Base-by-base conservation (phyloP, 2,113 vertebrate genomes). In the Crotophaga sulcirostris region DNA sequence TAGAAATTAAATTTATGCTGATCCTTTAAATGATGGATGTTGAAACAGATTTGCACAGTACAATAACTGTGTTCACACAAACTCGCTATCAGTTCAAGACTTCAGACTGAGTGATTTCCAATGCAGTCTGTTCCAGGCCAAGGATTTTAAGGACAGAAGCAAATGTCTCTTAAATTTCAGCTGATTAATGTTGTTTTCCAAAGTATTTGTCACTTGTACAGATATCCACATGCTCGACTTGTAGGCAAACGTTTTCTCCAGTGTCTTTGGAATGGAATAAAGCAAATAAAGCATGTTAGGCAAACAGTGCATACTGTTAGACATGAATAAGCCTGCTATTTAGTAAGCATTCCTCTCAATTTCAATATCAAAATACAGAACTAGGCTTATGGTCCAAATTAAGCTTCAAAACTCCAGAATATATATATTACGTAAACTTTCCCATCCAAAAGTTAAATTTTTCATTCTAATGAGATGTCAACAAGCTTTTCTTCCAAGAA, bases 101-200 rank as follows among this genome's bases (percentile, higher is more conserved):
- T 94, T 94, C 58, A 77, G 54, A 87, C 45, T 95, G 90, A 96
- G 44, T 75, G 90, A 96, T 92, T 98, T 75, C 91, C 93, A 94
- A 6, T 76, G 78, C 69, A 73, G 78, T 91, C 94, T 19, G 84
- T 97, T 98, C 94, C 86, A 95, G 86, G 84, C 79, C 63, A 86
- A 78, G 84, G 85, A 94, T 25, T 54, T 97, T 89, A 95, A 97
- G 72, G 64, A 90, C 72, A 96, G 92, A 96, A 96, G 64, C 77
- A 94, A 97, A 95, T 64, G 42, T n/a, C 81, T 97, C 91, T 83
- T 93, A 73, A 82, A 94, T 95, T 97, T 89, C 56, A 93, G 78
- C 76, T 97, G 93, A 97, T 96, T 96, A 97, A 97, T 97, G 58
- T 78, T 66, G 40, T 93, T 97, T 94, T 76, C 70, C 3, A 13